phyloP scores from a whole-genome alignment of 1,140 invertebrate species.

The Drosophila nikananu region DNA sequence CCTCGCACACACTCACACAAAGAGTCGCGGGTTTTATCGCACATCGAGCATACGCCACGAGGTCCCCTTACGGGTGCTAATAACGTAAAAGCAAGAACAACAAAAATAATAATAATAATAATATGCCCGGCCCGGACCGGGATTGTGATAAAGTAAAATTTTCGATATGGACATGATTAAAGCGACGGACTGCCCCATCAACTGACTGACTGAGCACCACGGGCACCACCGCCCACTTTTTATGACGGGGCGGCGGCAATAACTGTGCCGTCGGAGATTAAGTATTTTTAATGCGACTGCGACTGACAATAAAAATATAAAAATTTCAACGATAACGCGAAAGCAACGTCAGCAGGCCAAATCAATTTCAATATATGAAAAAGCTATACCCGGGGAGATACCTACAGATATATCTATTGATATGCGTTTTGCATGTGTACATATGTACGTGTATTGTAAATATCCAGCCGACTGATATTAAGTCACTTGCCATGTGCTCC shows the following conservation, averaged over 20 bases:
- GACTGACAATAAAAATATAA: conserved; percentile 78
- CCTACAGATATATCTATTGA: conserved; percentile 20
- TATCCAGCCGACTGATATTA: conserved; percentile 57
- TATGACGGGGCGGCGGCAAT: conserved; percentile 50
- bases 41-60: conserved; percentile 78
- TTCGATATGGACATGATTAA: conserved; percentile 82
- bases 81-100: conserved; percentile 74
- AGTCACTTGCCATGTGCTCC: conserved; percentile 61
- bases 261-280: conserved; percentile 74
- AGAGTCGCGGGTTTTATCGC: conserved; percentile 63
- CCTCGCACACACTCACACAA: conserved; percentile 30
- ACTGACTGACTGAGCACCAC: conserved; percentile 8
- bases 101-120: conserved; percentile 70
- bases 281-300: conserved; percentile 82
- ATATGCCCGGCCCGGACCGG: conserved; percentile 28
- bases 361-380: conserved; percentile 73
- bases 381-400: conserved; percentile 29
- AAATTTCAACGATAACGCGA: conserved; percentile 77
- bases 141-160: conserved; percentile 80
- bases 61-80: conserved; percentile 77
- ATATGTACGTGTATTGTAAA: conserved; percentile 31
- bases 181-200: conserved; percentile 37
- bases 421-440: conserved; percentile 41
- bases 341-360: conserved; percentile 66
- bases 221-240: conserved; percentile 13